These are phyloP conservation scores for Harlomillsia oculata DNA, from an alignment of 1,140 invertebrate species.

Conservation along the genomic window DNA sequence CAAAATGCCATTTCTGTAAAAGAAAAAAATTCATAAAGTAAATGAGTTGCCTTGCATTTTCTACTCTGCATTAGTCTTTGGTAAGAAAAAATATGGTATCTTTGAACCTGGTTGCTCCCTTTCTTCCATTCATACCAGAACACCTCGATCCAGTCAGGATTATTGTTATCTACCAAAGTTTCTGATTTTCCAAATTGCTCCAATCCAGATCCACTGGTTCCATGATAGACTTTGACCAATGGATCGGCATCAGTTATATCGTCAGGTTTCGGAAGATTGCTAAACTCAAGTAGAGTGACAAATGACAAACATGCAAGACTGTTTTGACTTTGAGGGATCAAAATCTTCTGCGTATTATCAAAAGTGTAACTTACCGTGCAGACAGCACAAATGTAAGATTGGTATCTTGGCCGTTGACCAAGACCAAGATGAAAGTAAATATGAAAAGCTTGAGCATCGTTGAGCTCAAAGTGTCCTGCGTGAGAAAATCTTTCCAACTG, in stretches of 20 bases:
- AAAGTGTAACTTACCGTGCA: conserved; percentile 7
- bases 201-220: conserved; percentile 3
- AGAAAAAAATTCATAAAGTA: not conserved
- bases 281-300: too few species aligned
- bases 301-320: too few species aligned
- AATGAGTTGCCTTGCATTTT: too few species aligned
- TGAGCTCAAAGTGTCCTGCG: too few species aligned
- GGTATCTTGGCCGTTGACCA: not conserved
- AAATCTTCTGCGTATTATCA: not conserved
- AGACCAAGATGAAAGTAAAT: not conserved
- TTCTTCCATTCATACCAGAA: conserved; percentile 27
- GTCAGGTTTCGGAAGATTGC: conserved; percentile 19
- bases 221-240: conserved; percentile 16
- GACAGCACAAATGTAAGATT: conserved; percentile 13
- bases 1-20: conserved; percentile 20
- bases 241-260: conserved; percentile 17
- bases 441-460: too few species aligned
- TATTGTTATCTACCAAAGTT: conserved; percentile 8
- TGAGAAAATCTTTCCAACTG: too few species aligned
- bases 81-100: not conserved
- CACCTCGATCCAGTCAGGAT: conserved; percentile 24
- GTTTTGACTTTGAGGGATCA: too few species aligned
- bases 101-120: conserved; percentile 11
- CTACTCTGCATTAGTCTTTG: too few species aligned
- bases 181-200: conserved; percentile 23